A percentile compares a stretch with the other conserved stretches of the same genome.
These are phyloP conservation scores for Haplochromis vanheusdeni DNA, from an alignment of 2,113 vertebrate species.

Conservation along the genomic window DNA sequence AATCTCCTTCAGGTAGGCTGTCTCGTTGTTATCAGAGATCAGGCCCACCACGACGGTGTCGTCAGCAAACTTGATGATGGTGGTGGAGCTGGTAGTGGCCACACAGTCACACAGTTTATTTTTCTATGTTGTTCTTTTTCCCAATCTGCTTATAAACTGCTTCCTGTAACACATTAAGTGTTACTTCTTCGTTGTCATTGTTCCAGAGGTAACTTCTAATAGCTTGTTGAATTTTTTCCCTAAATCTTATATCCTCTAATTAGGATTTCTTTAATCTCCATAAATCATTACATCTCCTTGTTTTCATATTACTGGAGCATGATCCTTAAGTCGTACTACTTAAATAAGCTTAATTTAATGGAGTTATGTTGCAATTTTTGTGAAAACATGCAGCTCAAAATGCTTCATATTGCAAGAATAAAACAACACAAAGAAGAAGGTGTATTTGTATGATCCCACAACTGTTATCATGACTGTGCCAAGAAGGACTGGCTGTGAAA, in stretches of 20 bases:
- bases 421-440: not conserved
- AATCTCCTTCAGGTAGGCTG: too few species aligned
- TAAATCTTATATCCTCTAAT: not conserved
- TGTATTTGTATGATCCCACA: not conserved
- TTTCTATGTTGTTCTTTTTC: not conserved
- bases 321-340: not conserved
- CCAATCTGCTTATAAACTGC: not conserved
- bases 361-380: not conserved
- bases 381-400: not conserved
- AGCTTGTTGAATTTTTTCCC: not conserved
- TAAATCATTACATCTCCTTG: not conserved
- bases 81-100: too few species aligned
- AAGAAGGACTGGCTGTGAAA: not conserved
- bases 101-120: not conserved
- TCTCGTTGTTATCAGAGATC: too few species aligned
- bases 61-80: too few species aligned
- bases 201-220: not conserved
- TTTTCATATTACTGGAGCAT: not conserved
- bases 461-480: not conserved
- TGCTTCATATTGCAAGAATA: not conserved
- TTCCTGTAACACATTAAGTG: not conserved
- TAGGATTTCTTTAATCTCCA: not conserved
- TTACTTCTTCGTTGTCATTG: not conserved
- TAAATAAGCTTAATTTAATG: too few species aligned
- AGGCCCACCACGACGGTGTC: too few species aligned